A percentile compares a stretch with the other conserved stretches of the same genome.
Evolutionary conservation across 1,140 invertebrate genomes (phyloP).

Genomic region (Ptiloglossa arizonensis): DNA sequence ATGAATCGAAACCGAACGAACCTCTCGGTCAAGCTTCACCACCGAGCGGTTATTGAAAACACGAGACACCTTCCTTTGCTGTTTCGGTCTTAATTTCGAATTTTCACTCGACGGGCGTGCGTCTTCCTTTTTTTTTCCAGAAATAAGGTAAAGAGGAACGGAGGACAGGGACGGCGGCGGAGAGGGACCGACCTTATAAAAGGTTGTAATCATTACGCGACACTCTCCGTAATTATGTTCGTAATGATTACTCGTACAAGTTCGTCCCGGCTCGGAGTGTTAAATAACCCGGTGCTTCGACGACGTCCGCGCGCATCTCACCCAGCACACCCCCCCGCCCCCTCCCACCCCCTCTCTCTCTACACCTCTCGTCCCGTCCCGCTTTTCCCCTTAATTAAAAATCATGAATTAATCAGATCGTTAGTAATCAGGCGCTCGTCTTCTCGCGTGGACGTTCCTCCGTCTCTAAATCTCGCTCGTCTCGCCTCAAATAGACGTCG

Average conservation of each 20-base stretch:
- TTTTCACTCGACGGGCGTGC: background rate
- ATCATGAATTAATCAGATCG: conserved; percentile 71
- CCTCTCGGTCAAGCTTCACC: background rate
- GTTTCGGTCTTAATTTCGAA: conserved; percentile 15
- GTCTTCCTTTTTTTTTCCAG: background rate
- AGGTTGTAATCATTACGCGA: conserved; percentile 52
- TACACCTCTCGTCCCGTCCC: background rate
- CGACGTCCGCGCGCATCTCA: background rate
- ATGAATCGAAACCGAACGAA: background rate
- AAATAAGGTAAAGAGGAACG: background rate
- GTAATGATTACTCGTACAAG: conserved; percentile 45
- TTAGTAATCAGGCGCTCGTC: conserved; percentile 70
- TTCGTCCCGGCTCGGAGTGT: conserved; percentile 32
- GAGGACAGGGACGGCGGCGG: background rate
- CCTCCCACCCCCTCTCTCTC: too few species aligned
- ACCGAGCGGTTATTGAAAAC: background rate
- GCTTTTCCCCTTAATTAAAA: conserved; percentile 69
- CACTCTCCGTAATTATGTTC: conserved; percentile 31
- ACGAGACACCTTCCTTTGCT: background rate
- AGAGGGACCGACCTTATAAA: background rate
- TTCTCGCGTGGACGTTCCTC: conserved; percentile 64
- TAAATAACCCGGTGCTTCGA: conserved; percentile 57
- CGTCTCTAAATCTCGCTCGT: conserved; percentile 65
- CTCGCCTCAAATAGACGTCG: conserved; percentile 71
- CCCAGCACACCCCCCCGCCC: too few species aligned